Evolutionary conservation across 2,888 invertebrate species (phyloP).

Genomic region (Acrocyrtus sp.): DNA sequence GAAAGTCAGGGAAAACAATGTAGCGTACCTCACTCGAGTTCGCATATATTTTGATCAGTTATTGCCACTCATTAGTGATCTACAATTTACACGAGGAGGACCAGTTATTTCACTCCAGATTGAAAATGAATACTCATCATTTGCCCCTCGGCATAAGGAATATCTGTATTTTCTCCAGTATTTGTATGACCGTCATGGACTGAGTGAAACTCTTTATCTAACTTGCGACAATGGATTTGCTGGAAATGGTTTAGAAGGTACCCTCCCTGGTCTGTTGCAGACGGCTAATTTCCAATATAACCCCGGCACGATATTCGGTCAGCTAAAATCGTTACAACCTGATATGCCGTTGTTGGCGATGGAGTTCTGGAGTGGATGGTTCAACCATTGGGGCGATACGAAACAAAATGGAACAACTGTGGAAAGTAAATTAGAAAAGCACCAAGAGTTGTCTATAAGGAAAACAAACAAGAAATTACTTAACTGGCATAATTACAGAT

Average conservation of each 20-base stretch:
- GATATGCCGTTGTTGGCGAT: constrained; percentile 71
- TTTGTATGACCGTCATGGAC: constrained; percentile 66
- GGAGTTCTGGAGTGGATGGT: constrained; percentile 72
- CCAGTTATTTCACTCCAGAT: constrained; percentile 69
- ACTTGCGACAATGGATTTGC: constrained; percentile 68
- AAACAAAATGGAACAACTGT: too few relatives aligned
- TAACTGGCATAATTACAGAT: constrained; percentile 40
- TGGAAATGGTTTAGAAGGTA: constrained; percentile 64
- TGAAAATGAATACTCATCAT: constrained; percentile 45
- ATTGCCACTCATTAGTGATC: constrained; percentile 66
- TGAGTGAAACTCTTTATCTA: constrained; percentile 68
- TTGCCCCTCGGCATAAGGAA: constrained; percentile 36
- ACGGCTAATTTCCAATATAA: constrained; percentile 71
- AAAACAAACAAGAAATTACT: neutral
- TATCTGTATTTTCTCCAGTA: constrained; percentile 34
- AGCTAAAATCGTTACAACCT: constrained; percentile 67
- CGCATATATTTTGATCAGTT: constrained; percentile 67
- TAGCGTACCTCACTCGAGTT: constrained; percentile 66
- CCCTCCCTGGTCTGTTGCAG: constrained; percentile 68
- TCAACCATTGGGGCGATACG: constrained; percentile 40
- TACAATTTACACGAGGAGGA: constrained; percentile 68
- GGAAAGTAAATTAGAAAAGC: constrained; percentile 11
- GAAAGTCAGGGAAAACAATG: constrained; percentile 68
- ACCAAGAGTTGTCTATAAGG: constrained; percentile 5
- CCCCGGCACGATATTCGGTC: constrained; percentile 67